phyloP scores from a whole-genome alignment of 2,797 vertebrate species.

The Coranthus polyacanthus region DNA sequence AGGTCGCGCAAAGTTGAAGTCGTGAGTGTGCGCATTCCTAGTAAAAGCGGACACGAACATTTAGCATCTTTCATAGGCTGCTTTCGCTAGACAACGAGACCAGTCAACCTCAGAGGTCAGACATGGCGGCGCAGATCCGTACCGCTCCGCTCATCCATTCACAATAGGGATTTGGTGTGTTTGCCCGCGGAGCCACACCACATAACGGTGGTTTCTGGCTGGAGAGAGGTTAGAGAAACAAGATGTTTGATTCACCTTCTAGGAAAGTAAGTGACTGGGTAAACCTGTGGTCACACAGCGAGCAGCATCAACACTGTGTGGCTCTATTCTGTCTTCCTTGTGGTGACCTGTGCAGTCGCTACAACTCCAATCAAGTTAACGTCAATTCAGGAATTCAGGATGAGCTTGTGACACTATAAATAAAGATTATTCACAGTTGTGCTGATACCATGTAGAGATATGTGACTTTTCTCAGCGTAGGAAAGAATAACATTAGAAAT shows the following conservation, averaged over 20 bases:
- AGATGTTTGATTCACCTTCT: slow-evolving; percentile 32
- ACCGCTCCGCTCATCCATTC: slow-evolving; percentile 53
- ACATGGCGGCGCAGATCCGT: too few species aligned
- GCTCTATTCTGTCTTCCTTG: slow-evolving; percentile 22
- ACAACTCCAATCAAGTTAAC: background rate
- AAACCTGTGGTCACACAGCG: slow-evolving; percentile 30
- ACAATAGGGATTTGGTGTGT: slow-evolving; percentile 48
- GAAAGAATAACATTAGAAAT: slow-evolving; percentile 5
- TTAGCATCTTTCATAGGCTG: slow-evolving; percentile 5
- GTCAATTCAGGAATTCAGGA: too few species aligned
- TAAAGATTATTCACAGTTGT: background rate
- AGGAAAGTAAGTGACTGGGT: slow-evolving; percentile 19
- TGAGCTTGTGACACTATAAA: background rate
- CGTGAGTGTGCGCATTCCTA: background rate
- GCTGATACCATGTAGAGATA: background rate
- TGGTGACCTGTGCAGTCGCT: slow-evolving; percentile 11
- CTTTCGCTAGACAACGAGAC: slow-evolving; percentile 21
- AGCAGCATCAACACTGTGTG: slow-evolving; percentile 27
- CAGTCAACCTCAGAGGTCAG: too few species aligned
- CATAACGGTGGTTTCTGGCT: slow-evolving; percentile 14
- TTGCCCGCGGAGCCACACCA: slow-evolving; percentile 43
- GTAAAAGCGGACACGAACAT: too few species aligned
- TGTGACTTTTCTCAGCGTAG: background rate
- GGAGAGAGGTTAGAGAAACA: slow-evolving; percentile 14
- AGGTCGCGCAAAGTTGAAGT: slow-evolving; percentile 21